Conservation (phyloP, 2,797 vertebrate genomes). For the Rhadinocentrus ornatus region DNA sequence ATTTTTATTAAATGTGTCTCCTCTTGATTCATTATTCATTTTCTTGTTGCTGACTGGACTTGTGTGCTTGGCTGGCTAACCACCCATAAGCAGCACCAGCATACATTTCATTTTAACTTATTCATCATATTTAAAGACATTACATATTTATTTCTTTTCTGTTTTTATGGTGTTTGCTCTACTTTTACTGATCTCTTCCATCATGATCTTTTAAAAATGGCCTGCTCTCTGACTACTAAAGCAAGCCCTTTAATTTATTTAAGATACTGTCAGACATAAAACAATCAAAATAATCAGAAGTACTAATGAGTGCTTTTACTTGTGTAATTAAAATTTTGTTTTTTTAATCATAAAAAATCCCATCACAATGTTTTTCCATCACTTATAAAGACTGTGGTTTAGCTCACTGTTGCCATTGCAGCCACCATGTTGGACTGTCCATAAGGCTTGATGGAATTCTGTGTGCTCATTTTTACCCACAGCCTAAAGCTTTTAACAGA, state of each 20-base stretch:
- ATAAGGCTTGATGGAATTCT: not conserved
- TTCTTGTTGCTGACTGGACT: constrained; percentile 45
- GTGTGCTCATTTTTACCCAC: not conserved
- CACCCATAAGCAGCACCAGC: constrained; percentile 31
- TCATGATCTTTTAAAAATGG: constrained; percentile 8
- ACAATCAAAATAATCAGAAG: constrained; percentile 4
- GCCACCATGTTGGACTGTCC: not conserved
- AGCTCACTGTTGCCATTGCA: not conserved
- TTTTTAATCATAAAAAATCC: not conserved
- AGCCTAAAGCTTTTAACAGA: constrained; percentile 16
- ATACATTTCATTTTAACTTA: constrained; percentile 43
- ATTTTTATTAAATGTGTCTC: constrained; percentile 47
- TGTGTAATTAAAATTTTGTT: not conserved
- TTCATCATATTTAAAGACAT: constrained; percentile 30
- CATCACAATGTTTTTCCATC: not conserved
- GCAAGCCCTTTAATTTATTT: constrained; percentile 28
- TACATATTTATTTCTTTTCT: constrained; percentile 27
- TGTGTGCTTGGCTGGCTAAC: constrained; percentile 33
- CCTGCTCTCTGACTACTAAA: constrained; percentile 15
- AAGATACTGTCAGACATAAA: constrained; percentile 15
- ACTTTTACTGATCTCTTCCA: constrained; percentile 10
- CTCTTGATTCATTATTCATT: constrained; percentile 60
- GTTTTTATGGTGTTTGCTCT: constrained; percentile 10
- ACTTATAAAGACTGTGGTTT: constrained; percentile 4
- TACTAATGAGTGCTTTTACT: not conserved